Base-by-base conservation (phyloP, 2,888 invertebrate species). In the Drosophila demipolita region DNA sequence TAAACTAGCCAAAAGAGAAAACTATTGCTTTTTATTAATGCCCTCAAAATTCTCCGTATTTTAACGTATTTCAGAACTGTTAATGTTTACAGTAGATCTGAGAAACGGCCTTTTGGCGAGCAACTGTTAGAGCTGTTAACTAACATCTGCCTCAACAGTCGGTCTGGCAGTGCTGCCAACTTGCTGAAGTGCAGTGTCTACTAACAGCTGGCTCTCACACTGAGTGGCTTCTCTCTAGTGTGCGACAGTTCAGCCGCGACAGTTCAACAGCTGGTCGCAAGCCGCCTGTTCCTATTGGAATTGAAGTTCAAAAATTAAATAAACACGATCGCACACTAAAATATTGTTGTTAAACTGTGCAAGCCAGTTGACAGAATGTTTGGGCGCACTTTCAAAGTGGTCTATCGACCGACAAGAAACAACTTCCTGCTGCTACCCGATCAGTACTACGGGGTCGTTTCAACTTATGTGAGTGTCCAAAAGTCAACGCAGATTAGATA, bases 321-420 rank as follows among this genome's bases (percentile, higher is more conserved):
- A 62, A 76, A 64, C 36, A 48, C 55, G 23, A 40, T 15, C 32
- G 20, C n/a, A 42, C 17, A 52, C 17, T 4, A n/a, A 45, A 32
- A 53, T 57, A 38, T 49, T 48, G 11, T n/a, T 26, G 26, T 58
- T 48, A 6, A 26, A 64, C 45, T 15, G 54, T 59, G 42, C 50
- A 57, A 54, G 57, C 45, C 52, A 54, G 26, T 35, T 12, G 20
- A 2, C 12, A 81, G 8, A 66, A 93, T 93, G 93, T 93, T 93
- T 77, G 92, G 92, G 70, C 91, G 93, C 40, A 93, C 93, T 48
- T 93, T 93, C 65, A 93, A 92, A 83, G 91, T 93, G 48, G 92
- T 92, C 52, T 93, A 88, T 78, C 92, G 93, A 64, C 93, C 93
- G 23, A 89, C 91, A 38, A 88, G 91, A 69, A 93, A 86, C 74